Conservation (phyloP, 2,113 vertebrate species). For the Thymallus thymallus region DNA sequence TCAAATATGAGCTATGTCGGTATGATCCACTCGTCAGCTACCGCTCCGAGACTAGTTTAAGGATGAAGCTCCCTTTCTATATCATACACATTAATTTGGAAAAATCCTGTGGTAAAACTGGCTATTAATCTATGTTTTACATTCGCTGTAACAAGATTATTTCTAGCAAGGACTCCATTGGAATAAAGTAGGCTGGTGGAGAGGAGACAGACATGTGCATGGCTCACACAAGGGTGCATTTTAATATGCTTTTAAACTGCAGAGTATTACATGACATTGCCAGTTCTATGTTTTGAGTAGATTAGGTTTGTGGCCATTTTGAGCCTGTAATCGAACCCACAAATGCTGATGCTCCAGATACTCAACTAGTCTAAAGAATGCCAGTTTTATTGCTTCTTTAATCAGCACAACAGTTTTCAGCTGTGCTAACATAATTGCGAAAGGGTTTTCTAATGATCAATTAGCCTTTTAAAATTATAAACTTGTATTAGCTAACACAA, state of each 20-base stretch:
- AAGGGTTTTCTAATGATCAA: too few species aligned
- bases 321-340: too few species aligned
- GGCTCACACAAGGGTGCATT: conserved; percentile 60
- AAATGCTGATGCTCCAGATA: too few species aligned
- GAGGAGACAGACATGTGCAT: conserved; percentile 53
- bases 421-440: too few species aligned
- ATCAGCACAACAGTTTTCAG: too few species aligned
- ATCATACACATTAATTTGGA: conserved; percentile 51
- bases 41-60: conserved; percentile 33
- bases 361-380: too few species aligned
- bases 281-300: conserved; percentile 54
- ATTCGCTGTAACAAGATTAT: conserved; percentile 61
- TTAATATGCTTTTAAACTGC: conserved; percentile 63
- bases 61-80: conserved; percentile 43
- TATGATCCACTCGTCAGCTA: conserved; percentile 19
- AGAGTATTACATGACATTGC: conserved; percentile 56
- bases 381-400: too few species aligned
- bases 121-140: conserved; percentile 55
- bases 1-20: conserved; percentile 22
- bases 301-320: too few species aligned
- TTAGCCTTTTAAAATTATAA: too few species aligned
- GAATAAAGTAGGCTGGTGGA: conserved; percentile 15
- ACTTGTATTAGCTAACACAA: too few species aligned
- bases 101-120: conserved; percentile 46
- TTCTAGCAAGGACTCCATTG: conserved; percentile 47